A percentile compares a stretch with the other conserved stretches of the same genome.
Conservation (phyloP, 2,113 vertebrate genomes). For the Microcebus griseorufus region DNA sequence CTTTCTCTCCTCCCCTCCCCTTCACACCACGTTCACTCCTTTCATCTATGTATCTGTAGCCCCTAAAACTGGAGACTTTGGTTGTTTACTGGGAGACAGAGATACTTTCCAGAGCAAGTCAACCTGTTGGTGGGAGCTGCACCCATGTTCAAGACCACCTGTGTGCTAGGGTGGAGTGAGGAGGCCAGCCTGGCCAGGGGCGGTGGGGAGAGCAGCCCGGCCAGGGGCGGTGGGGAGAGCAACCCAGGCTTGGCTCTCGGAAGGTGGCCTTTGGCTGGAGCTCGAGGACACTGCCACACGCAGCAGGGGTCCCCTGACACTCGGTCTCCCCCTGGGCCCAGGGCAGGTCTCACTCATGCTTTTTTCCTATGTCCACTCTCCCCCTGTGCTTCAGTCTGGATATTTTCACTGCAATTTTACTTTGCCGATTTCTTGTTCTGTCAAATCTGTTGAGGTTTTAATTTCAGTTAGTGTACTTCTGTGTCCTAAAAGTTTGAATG, state of each 20-base stretch:
- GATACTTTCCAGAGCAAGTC: not conserved
- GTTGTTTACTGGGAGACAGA: not conserved
- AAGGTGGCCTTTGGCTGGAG: not conserved
- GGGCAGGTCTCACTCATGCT: too few species aligned
- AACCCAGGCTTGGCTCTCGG: not conserved
- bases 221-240: too few species aligned
- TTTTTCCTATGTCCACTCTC: not conserved
- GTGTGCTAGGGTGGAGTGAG: too few species aligned
- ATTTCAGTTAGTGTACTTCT: not conserved
- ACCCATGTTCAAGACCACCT: not conserved
- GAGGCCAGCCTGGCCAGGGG: too few species aligned
- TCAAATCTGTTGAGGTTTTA: not conserved
- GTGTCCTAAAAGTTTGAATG: not conserved
- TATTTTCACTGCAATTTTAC: not conserved
- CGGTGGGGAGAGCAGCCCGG: too few species aligned
- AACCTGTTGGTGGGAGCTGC: too few species aligned
- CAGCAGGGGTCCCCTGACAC: too few species aligned
- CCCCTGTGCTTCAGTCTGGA: not conserved
- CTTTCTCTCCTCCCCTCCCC: not conserved
- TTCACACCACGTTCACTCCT: too few species aligned
- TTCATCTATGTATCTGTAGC: accelerated
- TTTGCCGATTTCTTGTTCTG: not conserved
- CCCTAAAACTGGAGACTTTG: not conserved
- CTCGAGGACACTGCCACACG: too few species aligned
- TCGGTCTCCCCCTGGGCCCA: too few species aligned